These are phyloP conservation scores for Protonibea diacanthus DNA, from an alignment of 2,797 vertebrate species.

Conservation along the genomic window DNA sequence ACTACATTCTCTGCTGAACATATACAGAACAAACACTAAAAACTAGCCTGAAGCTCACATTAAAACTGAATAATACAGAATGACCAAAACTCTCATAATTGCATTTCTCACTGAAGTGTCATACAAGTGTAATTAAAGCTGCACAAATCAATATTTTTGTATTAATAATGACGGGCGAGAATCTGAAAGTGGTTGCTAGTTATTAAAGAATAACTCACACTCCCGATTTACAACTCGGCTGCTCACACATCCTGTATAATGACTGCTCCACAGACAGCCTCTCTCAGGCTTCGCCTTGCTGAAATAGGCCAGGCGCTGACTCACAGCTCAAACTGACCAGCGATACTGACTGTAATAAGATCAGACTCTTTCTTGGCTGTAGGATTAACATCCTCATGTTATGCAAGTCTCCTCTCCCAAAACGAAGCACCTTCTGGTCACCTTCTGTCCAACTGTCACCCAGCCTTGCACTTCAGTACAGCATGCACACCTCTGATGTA, in stretches of 20 bases:
- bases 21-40: neutral
- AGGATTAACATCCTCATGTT: constrained; percentile 53
- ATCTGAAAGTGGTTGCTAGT: too few relatives aligned
- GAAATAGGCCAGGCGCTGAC: constrained; percentile 57
- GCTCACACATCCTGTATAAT: neutral
- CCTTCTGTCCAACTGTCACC: constrained; percentile 15
- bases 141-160: too few relatives aligned
- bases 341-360: constrained; percentile 65
- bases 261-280: constrained; percentile 10
- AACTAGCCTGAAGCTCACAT: neutral
- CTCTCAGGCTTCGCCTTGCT: constrained; percentile 34
- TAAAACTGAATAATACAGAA: neutral
- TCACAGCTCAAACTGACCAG: constrained; percentile 63
- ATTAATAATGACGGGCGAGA: too few relatives aligned
- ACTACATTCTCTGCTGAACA: neutral
- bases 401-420: constrained; percentile 50
- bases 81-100: too few relatives aligned
- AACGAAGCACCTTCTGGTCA: constrained; percentile 45
- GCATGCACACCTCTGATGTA: neutral
- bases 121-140: too few relatives aligned
- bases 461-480: neutral
- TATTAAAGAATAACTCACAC: neutral
- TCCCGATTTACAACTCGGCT: neutral
- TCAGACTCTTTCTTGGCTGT: constrained; percentile 55
- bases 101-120: too few relatives aligned